A percentile compares a stretch with the other conserved stretches of the same genome.
These are phyloP conservation scores for Protomyctophum bolini DNA, from an alignment of 2,113 vertebrate genomes.

Conservation along the genomic window DNA sequence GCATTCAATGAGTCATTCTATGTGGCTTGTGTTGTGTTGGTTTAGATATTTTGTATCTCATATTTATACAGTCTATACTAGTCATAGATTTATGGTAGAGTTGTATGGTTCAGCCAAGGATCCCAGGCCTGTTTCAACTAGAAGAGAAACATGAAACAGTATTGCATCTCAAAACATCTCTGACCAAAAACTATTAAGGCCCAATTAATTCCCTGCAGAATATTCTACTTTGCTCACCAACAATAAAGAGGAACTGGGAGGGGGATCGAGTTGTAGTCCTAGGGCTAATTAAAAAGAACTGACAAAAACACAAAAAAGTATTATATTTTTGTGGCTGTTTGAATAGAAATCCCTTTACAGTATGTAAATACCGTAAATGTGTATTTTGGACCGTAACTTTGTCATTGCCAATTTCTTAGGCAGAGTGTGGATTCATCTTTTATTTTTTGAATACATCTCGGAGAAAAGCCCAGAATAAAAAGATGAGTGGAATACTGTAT, in stretches of 20 bases:
- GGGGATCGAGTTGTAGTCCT: slow-evolving; percentile 12
- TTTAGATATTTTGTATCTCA: neutral
- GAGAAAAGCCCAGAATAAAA: slow-evolving; percentile 36
- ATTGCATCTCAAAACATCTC: neutral
- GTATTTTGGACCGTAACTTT: no score
- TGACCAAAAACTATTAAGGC: neutral
- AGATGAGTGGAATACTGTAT: slow-evolving; percentile 28
- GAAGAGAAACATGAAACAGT: slow-evolving; percentile 22
- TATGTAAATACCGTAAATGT: no score
- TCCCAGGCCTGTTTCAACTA: slow-evolving; percentile 12
- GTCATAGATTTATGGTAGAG: neutral
- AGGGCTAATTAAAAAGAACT: slow-evolving; percentile 34
- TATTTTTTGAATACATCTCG: slow-evolving; percentile 23
- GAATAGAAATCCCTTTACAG: slow-evolving; percentile 14
- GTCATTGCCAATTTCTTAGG: no score
- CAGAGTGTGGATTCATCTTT: no score
- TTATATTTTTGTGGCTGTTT: slow-evolving; percentile 4
- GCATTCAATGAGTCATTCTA: neutral
- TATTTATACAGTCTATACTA: neutral
- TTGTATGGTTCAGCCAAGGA: slow-evolving; percentile 10
- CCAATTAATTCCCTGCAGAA: neutral
- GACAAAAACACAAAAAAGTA: neutral
- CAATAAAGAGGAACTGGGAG: slow-evolving; percentile 1
- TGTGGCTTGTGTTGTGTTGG: neutral
- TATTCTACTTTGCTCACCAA: slow-evolving; percentile 8